phyloP scores from a whole-genome alignment of 2,113 vertebrate genomes.

The Eudyptes chrysolophus region DNA sequence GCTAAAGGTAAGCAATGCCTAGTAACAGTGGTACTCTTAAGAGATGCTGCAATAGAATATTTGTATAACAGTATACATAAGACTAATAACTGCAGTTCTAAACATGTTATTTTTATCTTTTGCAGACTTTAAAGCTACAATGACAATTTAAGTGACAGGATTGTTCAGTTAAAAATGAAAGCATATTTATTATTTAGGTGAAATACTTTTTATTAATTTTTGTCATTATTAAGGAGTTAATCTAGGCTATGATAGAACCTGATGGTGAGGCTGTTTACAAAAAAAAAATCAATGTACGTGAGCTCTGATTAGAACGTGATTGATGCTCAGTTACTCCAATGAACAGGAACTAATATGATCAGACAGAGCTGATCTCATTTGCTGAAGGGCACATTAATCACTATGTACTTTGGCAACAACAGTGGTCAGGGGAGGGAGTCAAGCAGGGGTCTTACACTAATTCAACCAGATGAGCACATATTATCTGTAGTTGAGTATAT shows the following conservation, averaged over 20 bases:
- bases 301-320: slow-evolving; percentile 65
- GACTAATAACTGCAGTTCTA: not conserved
- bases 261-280: not conserved
- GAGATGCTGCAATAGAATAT: not conserved
- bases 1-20: not conserved
- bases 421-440: slow-evolving; percentile 1
- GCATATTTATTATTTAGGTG: not conserved
- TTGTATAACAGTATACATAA: not conserved
- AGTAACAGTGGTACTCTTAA: not conserved
- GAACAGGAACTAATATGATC: slow-evolving; percentile 57
- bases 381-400: slow-evolving; percentile 68
- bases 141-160: not conserved
- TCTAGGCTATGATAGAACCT: not conserved
- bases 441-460: not conserved
- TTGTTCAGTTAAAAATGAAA: not conserved
- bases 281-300: slow-evolving; percentile 29
- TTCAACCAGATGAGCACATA: slow-evolving; percentile 8
- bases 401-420: slow-evolving; percentile 24
- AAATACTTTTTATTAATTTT: not conserved
- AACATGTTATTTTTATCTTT: not conserved
- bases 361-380: slow-evolving; percentile 59
- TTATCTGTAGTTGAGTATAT: not conserved
- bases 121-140: not conserved
- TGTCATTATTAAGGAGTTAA: not conserved
- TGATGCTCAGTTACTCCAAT: slow-evolving; percentile 65